A percentile compares a stretch with the other conserved stretches of the same genome.
Conservation (phyloP, 30 jellyfish, hydroid and myxozoan genomes). For the Haliclystus octoradiatus region DNA sequence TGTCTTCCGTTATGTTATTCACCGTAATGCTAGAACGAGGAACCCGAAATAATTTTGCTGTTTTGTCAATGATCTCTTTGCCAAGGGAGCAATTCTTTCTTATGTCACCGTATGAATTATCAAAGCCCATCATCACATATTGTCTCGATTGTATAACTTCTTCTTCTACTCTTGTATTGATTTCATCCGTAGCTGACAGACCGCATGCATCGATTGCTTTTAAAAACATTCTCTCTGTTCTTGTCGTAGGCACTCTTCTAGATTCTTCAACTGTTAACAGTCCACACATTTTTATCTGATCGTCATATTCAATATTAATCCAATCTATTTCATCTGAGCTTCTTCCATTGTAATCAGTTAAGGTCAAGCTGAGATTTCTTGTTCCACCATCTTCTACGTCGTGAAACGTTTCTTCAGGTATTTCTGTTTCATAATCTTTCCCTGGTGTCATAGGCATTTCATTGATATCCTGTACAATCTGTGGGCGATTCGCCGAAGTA, state of each 20-base stretch:
- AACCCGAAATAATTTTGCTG: neutral
- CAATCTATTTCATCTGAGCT: neutral
- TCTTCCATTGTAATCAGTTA: neutral
- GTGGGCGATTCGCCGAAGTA: constrained; percentile 20
- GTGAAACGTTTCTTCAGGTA: constrained; percentile 33
- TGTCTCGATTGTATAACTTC: neutral
- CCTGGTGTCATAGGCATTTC: constrained; percentile 19
- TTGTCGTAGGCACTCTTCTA: neutral
- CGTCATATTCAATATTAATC: constrained; percentile 1
- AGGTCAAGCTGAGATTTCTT: constrained; percentile 29
- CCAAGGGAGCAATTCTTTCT: neutral
- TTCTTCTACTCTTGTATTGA: neutral
- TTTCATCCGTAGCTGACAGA: neutral
- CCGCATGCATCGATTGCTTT: neutral
- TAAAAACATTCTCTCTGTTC: neutral
- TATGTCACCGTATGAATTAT: neutral
- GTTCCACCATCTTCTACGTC: constrained; percentile 89
- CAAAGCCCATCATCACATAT: neutral
- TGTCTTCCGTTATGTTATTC: neutral
- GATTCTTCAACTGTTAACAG: neutral
- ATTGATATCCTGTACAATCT: constrained; percentile 9
- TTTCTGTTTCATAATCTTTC: constrained; percentile 15
- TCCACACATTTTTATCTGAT: neutral
- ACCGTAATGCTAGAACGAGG: neutral
- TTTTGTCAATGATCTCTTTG: neutral